These are phyloP conservation scores for Taxidea taxus DNA, from an alignment of 2,113 vertebrate species.

Conservation along the genomic window DNA sequence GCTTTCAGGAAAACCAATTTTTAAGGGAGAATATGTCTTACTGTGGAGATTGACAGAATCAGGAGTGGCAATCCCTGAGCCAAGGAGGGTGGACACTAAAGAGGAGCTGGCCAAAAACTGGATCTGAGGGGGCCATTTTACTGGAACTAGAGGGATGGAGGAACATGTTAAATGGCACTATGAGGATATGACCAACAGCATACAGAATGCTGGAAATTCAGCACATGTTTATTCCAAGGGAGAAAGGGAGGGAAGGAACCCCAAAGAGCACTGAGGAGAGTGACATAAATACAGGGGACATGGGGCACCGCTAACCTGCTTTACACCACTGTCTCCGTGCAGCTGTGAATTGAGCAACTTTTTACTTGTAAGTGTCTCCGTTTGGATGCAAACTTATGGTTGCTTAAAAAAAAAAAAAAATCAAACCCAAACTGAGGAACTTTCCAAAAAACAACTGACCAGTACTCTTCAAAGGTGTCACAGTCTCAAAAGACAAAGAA, in stretches of 20 bases:
- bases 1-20: neutral
- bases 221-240: neutral
- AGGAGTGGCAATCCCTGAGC: neutral
- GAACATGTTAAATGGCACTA: neutral
- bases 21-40: neutral
- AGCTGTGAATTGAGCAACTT: neutral
- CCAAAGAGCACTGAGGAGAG: neutral
- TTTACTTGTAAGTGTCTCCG: neutral
- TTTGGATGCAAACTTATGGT: neutral
- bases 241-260: neutral
- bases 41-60: neutral
- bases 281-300: neutral
- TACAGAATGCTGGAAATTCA: neutral
- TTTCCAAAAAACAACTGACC: neutral
- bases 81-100: neutral
- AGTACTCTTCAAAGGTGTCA: neutral
- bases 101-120: neutral
- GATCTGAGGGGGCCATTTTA: neutral
- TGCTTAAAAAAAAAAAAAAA: neutral
- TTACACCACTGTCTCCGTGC: neutral
- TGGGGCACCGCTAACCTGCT: neutral
- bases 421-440: neutral
- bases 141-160: neutral
- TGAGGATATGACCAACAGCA: neutral
- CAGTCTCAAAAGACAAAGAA: neutral